phyloP scores from a whole-genome alignment of 2,113 vertebrate genomes.

The Agelaius tricolor region DNA sequence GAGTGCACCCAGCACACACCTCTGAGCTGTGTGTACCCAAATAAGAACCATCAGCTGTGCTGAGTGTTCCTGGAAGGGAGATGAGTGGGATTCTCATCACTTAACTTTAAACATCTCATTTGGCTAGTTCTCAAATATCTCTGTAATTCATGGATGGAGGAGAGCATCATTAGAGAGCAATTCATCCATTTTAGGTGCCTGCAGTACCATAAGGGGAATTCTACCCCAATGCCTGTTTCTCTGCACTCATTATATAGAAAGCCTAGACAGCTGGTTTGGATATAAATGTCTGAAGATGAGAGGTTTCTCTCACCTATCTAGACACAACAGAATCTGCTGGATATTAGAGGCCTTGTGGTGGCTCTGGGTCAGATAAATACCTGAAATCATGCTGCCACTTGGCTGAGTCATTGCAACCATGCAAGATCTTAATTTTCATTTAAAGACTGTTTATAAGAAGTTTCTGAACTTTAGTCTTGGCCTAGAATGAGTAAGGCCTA shows the following conservation, averaged over 20 bases:
- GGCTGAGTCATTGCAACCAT: not conserved
- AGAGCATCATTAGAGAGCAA: not conserved
- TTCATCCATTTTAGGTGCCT: not conserved
- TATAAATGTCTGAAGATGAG: not conserved
- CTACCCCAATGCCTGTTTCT: not conserved
- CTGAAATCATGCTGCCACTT: not conserved
- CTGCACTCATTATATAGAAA: not conserved
- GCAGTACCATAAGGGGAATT: not conserved
- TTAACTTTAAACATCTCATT: not conserved
- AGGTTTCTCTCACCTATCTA: not conserved
- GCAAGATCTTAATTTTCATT: not conserved
- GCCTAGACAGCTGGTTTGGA: not conserved
- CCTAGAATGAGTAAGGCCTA: not conserved
- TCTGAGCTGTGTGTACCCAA: not conserved
- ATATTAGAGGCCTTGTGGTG: not conserved
- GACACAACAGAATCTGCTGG: not conserved
- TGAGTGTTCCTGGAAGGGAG: not conserved
- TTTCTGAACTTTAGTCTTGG: not conserved
- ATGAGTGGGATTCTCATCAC: not conserved
- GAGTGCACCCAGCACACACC: fast-evolving
- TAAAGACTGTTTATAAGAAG: not conserved
- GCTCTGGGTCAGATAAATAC: not conserved
- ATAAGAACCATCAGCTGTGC: not conserved
- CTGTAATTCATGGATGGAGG: not conserved
- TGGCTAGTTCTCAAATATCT: not conserved